Base-by-base conservation (phyloP, 2,113 vertebrate species). In the Pomatorhinus ruficollis region DNA sequence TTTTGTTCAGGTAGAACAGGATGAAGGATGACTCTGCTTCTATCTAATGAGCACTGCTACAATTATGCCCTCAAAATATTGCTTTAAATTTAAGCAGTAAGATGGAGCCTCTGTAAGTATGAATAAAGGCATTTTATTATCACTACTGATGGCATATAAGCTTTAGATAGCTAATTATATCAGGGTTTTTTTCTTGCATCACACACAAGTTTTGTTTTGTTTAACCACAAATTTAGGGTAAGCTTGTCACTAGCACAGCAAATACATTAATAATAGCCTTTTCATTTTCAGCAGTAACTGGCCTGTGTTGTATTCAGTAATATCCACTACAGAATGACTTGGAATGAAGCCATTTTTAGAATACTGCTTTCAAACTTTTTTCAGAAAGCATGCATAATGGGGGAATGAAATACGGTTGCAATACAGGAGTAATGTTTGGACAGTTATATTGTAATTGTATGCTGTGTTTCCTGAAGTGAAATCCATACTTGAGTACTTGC, bases 401-500 rank as follows among this genome's bases (percentile, higher is more conserved):
- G 20, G 40, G 22, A 81, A 86, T 75, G 92, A 96, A 93, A 92
- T 88, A 64, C 0, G 0, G 68, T 86, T 93, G 30, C 30, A 42
- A 63, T 83, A 80, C 33, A 40, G 52, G 47, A 90, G 31, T 89
- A 68, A 49, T 74, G 49, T 95, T 94, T 90, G 81, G 74, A 79
- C 49, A 91, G 81, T 71, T 94, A 40, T 31, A 37, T 64, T 68
- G 69, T 85, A 87, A 91, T 69, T 79, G 37, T 65, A 80, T 39
- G 27, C 82, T 80, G 24, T 47, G 70, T 94, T 95, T 96, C 64
- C 85, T 85, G 85, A 83, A 91, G 47, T 64, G 47, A 96, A 91
- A 90, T 77, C n/a, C 31, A 6, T 78, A 40, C 66, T n/a, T 90
- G 50, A 86, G 49, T 80, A 80, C 54, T 82, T 74, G 35, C 50